phyloP scores from a whole-genome alignment of 1,140 invertebrate species.

The Aphidius ervi region DNA sequence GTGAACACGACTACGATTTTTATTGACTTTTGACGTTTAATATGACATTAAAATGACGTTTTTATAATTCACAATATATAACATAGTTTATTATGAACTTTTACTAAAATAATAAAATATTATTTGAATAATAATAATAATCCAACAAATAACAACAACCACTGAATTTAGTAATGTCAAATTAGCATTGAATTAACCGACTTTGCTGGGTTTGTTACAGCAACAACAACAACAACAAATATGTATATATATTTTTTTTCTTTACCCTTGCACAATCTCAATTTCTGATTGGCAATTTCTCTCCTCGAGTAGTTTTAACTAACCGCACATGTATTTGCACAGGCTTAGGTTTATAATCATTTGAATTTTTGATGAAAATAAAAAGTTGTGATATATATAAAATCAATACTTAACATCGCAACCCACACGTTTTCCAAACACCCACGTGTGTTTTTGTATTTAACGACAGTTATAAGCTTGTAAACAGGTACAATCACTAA shows the following conservation, averaged over 20 bases:
- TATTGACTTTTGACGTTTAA: no score
- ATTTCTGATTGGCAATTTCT: conserved; percentile 13
- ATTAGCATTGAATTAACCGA: conserved; percentile 43
- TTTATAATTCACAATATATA: no score
- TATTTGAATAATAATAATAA: conserved; percentile 16
- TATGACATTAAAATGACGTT: no score
- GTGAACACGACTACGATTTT: no score
- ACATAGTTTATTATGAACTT: not conserved
- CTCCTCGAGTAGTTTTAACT: conserved; percentile 15
- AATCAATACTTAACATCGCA: no score
- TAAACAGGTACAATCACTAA: conserved; percentile 36
- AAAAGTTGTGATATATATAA: no score
- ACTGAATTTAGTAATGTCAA: conserved; percentile 28
- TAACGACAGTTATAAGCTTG: conserved; percentile 41
- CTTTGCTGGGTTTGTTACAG: conserved; percentile 27
- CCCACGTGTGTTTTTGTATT: conserved; percentile 37
- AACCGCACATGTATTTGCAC: conserved; percentile 19
- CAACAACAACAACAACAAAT: not conserved
- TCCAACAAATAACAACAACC: conserved; percentile 15
- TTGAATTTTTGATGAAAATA: no score
- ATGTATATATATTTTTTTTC: not conserved
- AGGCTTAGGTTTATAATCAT: no score
- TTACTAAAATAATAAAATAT: not conserved
- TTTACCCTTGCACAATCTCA: conserved; percentile 14
- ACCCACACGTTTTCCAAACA: conserved; percentile 27